phyloP scores from a whole-genome alignment of 37 sponge, comb jelly and placozoan genomes.

The Cladorhizidae sp. region DNA sequence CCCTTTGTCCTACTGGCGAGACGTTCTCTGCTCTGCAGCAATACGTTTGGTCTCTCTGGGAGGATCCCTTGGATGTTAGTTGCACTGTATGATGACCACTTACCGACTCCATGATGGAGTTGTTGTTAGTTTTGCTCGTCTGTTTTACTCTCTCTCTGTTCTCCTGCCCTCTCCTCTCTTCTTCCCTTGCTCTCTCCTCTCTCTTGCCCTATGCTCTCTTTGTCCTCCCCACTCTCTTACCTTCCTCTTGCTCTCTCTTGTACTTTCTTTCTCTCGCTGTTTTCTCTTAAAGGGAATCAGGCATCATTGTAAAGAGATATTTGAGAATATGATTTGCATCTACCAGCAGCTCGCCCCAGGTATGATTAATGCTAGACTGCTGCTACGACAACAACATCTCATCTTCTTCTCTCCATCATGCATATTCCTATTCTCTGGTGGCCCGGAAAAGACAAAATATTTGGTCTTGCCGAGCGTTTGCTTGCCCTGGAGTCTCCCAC shows the following conservation, averaged over 20 bases:
- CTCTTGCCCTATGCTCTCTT: too few species aligned
- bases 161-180: too few species aligned
- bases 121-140: background rate
- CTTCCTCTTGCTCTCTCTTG: too few species aligned
- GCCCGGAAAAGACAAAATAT: constrained; percentile 7
- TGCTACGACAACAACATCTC: too few species aligned
- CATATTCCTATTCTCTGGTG: too few species aligned
- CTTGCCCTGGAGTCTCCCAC: constrained; percentile 46
- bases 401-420: too few species aligned
- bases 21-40: constrained; percentile 15
- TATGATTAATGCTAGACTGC: background rate
- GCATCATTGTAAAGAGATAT: constrained; percentile 51
- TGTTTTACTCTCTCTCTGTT: too few species aligned
- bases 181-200: too few species aligned
- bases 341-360: constrained; percentile 38
- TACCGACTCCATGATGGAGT: too few species aligned
- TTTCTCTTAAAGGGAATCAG: constrained; percentile 41
- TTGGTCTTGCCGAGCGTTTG: constrained; percentile 16
- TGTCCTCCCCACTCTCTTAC: too few species aligned
- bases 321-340: constrained; percentile 38
- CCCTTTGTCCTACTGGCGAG: constrained; percentile 30
- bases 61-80: constrained; percentile 73
- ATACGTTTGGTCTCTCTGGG: constrained; percentile 79
- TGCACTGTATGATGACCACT: background rate
- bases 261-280: too few species aligned